Evolutionary conservation across 2,113 vertebrate species (phyloP).

Genomic region (Barbus barbus): DNA sequence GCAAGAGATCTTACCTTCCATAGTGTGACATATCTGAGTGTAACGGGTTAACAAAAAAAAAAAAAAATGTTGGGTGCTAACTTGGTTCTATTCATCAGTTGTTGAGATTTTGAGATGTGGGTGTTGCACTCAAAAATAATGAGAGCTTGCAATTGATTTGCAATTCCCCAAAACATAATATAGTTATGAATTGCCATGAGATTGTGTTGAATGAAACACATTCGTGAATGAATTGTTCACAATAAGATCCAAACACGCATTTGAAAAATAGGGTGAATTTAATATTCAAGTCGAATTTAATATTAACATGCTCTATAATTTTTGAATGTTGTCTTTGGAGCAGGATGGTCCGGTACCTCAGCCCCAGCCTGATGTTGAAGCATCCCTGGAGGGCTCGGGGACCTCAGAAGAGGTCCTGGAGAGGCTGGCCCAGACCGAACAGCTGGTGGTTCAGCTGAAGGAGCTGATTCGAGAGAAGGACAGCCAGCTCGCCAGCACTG

Average conservation of each 20-base stretch:
- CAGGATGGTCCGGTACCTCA: slow-evolving; percentile 73
- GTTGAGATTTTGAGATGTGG: no score
- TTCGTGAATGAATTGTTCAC: background rate
- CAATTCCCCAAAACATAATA: background rate
- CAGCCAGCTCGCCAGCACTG: slow-evolving; percentile 76
- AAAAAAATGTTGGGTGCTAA: no score
- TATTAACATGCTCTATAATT: background rate
- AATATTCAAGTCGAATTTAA: background rate
- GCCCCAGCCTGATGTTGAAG: slow-evolving; percentile 59
- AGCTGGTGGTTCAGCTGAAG: slow-evolving; percentile 87
- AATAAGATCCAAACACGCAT: background rate
- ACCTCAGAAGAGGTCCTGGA: slow-evolving; percentile 78
- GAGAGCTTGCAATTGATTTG: no score
- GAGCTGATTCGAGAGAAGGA: slow-evolving; percentile 88
- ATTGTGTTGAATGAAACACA: background rate
- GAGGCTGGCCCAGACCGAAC: slow-evolving; percentile 83
- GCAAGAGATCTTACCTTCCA: no score
- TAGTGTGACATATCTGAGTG: no score
- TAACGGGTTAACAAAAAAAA: no score
- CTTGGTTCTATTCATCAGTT: no score
- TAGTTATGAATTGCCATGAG: background rate
- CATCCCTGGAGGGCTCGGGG: slow-evolving; percentile 52
- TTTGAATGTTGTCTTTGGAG: background rate
- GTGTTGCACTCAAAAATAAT: no score
- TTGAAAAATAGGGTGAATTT: background rate